Conservation (phyloP, 2,113 vertebrate genomes). For the Apodemus speciosus region DNA sequence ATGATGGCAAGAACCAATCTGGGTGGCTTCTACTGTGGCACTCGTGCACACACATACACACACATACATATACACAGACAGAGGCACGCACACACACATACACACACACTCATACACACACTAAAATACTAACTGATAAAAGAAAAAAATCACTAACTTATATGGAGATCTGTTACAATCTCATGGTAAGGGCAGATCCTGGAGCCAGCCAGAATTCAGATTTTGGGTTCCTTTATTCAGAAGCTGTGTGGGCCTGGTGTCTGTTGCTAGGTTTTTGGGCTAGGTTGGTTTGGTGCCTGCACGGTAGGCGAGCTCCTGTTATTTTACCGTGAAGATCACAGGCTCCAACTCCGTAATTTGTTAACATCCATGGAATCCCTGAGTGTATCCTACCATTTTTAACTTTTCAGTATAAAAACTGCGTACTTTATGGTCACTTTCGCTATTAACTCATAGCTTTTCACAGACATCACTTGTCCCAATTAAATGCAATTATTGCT, state of each 20-base stretch:
- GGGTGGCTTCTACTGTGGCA: background rate
- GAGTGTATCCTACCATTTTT: background rate
- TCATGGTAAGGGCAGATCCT: background rate
- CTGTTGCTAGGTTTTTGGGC: background rate
- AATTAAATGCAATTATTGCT: conserved; percentile 22
- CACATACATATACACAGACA: no score
- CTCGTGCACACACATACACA: background rate
- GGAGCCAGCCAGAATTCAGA: background rate
- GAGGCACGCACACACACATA: no score
- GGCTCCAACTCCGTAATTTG: background rate
- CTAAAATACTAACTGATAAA: background rate
- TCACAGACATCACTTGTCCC: background rate
- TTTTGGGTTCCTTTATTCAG: background rate
- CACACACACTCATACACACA: background rate
- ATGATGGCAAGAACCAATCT: background rate
- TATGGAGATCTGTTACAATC: background rate
- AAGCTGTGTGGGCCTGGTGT: background rate
- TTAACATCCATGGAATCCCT: background rate
- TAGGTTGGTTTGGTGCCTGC: background rate
- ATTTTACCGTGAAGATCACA: background rate
- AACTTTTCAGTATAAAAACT: conserved; percentile 14
- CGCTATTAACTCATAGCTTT: background rate
- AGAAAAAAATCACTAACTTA: background rate
- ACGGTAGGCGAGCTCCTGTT: background rate
- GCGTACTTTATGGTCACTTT: background rate